A percentile compares a stretch with the other conserved stretches of the same genome.
Evolutionary conservation across 2,113 vertebrate genomes (phyloP).

Genomic region (Anseranas semipalmata): DNA sequence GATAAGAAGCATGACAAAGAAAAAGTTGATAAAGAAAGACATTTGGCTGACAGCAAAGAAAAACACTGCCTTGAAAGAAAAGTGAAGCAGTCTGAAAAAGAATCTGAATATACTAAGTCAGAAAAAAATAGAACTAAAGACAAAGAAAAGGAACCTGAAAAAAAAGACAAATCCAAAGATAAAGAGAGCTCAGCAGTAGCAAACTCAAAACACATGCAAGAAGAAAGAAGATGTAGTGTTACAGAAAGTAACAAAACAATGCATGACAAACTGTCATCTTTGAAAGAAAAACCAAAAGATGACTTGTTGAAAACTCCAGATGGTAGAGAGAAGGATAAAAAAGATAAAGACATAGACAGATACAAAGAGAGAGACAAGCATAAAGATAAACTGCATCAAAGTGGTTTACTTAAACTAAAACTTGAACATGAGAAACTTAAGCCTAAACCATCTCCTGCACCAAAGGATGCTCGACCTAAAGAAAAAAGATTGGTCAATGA

Average conservation of each 20-base stretch:
- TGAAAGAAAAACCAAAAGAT: constrained; percentile 90
- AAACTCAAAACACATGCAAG: constrained; percentile 83
- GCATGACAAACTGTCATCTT: constrained; percentile 77
- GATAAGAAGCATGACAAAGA: constrained; percentile 91
- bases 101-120: constrained; percentile 81
- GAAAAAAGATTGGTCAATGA: constrained; percentile 97
- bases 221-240: constrained; percentile 84
- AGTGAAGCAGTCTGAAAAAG: constrained; percentile 86
- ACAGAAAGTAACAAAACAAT: constrained; percentile 80
- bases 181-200: constrained; percentile 60
- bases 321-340: constrained; percentile 89
- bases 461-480: constrained; percentile 89
- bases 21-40: constrained; percentile 85
- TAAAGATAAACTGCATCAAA: constrained; percentile 87
- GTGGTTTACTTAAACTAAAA: constrained; percentile 79
- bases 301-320: constrained; percentile 86
- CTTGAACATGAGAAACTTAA: constrained; percentile 86
- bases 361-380: constrained; percentile 91
- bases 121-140: constrained; percentile 88
- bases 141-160: constrained; percentile 87
- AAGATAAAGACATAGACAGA: constrained; percentile 89
- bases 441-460: constrained; percentile 79
- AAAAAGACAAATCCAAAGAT: constrained; percentile 87
- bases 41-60: constrained; percentile 85
- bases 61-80: constrained; percentile 85